phyloP scores from a whole-genome alignment of 2,888 invertebrate species.

The Adelphocoris suturalis region DNA sequence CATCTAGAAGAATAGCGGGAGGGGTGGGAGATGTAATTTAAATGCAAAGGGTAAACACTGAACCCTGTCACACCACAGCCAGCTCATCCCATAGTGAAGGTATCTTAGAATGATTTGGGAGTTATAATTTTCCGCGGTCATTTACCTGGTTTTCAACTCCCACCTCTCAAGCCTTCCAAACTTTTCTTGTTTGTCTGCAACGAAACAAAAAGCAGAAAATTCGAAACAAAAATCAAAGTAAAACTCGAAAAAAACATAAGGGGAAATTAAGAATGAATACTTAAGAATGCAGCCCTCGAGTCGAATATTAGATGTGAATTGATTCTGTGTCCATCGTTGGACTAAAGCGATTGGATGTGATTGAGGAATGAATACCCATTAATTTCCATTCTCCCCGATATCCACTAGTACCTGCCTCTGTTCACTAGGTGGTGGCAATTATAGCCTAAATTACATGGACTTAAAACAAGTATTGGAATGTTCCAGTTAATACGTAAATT shows the following conservation, averaged over 20 bases:
- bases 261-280: background rate
- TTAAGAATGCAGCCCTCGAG: too few species aligned
- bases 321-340: too few species aligned
- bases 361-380: too few species aligned
- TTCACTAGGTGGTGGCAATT: too few species aligned
- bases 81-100: background rate
- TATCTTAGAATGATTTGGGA: background rate
- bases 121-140: constrained; percentile 4
- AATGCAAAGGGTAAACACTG: background rate
- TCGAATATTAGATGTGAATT: too few species aligned
- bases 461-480: too few species aligned
- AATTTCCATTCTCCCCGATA: too few species aligned
- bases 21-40: background rate
- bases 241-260: constrained; percentile 14
- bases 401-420: too few species aligned
- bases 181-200: constrained; percentile 68
- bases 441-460: too few species aligned
- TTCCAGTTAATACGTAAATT: too few species aligned
- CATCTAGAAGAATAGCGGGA: background rate
- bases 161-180: constrained; percentile 68
- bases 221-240: constrained; percentile 32
- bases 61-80: background rate
- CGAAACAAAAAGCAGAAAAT: constrained; percentile 41
- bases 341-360: too few species aligned
- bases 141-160: constrained; percentile 65